Evolutionary conservation across 2,888 invertebrate species (phyloP), one percentile per base, ranked within the genome.

Genomic region (Caenorhabditis sp.): DNA sequence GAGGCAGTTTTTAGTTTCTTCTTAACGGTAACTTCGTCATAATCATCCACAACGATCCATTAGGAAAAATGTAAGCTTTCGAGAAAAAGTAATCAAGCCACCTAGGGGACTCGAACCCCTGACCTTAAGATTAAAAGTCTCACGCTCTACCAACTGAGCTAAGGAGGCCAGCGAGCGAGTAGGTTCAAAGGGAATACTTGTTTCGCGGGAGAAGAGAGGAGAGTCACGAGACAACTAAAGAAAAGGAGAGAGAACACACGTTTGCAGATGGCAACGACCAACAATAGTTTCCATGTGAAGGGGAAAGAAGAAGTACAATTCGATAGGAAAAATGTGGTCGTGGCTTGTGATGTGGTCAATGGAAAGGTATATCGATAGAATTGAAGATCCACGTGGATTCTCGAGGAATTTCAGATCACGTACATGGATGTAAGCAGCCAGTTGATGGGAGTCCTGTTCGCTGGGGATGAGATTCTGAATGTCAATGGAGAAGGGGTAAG

Each of bases 71-170:
- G 68, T 76, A 28, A 74, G 61, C 35, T 59, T 0, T 4, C 6
- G 63, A 61, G 68, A 73, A 6, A 63, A 61, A 72, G 73, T 74
- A 22, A 28, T 80, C 54, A 51, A 85, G 85, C 87, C 87, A 79
- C 85, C 82, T 85, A 85, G 79, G 87, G 87, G 87, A 68, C 86
- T 86, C 86, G 87, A 87, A 85, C 85, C 86, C 85, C 80, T 85
- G 86, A 85, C 86, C 81, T 87, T 87, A 82, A 88, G 86, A 88
- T 88, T 88, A 87, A 87, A 86, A 87, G 86, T 88, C 88, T 87
- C 82, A 88, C 88, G 86, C 87, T 89, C 87, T 86, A 89, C 86
- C 84, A 85, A 85, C 87, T 87, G 88, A 88, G 88, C 88, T 88
- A 66, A 69, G 76, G 69, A 68, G 76, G 76, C 76, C 49, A 31